Evolutionary conservation across 2,888 invertebrate genomes (phyloP).

Genomic region (Cheilosia urbana): DNA sequence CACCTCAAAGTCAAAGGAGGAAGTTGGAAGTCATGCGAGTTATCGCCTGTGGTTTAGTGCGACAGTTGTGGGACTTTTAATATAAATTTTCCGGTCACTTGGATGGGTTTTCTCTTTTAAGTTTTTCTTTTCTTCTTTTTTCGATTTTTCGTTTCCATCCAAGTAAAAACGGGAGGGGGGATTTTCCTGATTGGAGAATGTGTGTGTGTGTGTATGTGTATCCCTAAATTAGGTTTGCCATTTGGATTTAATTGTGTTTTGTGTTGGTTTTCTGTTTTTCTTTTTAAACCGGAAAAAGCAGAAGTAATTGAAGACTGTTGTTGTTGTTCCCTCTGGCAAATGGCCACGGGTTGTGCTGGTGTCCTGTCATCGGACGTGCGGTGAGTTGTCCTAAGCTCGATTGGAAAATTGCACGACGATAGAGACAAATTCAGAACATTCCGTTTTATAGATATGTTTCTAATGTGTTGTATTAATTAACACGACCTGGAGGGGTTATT

Average conservation of each 20-base stretch:
- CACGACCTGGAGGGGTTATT: too few species aligned
- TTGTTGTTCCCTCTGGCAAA: conserved; percentile 53
- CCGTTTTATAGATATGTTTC: too few species aligned
- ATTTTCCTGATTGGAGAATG: neutral
- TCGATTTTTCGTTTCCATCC: conserved; percentile 17
- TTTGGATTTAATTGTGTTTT: conserved; percentile 40
- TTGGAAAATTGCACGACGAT: conserved; percentile 17
- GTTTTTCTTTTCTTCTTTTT: conserved; percentile 42
- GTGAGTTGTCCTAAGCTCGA: conserved; percentile 58
- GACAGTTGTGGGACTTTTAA: conserved; percentile 75
- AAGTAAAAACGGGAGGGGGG: neutral
- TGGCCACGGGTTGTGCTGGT: conserved; percentile 26
- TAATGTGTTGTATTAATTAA: too few species aligned
- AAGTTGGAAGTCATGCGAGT: conserved; percentile 71
- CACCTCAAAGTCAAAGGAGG: conserved; percentile 63
- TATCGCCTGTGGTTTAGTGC: conserved; percentile 75
- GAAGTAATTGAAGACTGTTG: conserved; percentile 64
- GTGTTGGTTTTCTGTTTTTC: conserved; percentile 12
- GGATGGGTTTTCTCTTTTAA: conserved; percentile 55
- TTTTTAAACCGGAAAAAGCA: conserved; percentile 43
- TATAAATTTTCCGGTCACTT: conserved; percentile 75
- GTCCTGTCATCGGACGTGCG: conserved; percentile 14
- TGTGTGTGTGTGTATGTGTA: conserved; percentile 10
- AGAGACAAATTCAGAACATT: conserved; percentile 12
- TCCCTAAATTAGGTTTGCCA: conserved; percentile 65